Evolutionary conservation across 2,888 invertebrate species (phyloP).

Genomic region (Onchidella celtica): DNA sequence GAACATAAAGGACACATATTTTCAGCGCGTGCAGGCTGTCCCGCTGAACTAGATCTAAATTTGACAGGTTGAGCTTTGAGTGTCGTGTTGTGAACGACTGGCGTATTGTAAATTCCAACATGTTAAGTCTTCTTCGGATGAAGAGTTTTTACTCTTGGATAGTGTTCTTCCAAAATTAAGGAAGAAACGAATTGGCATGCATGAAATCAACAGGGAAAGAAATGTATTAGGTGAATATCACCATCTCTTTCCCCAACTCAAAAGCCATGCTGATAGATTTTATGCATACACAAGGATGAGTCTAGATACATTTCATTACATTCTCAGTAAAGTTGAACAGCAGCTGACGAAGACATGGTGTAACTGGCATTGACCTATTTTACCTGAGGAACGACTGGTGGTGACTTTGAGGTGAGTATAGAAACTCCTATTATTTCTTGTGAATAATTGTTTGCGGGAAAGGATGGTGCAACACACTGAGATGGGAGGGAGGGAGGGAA

Average conservation of each 20-base stretch:
- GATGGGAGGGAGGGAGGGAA: no score
- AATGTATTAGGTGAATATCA: slow-evolving; percentile 7
- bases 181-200: slow-evolving; percentile 17
- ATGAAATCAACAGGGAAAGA: slow-evolving; percentile 1
- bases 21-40: slow-evolving; percentile 1
- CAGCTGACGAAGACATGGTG: no score
- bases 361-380: no score
- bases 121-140: slow-evolving; percentile 17
- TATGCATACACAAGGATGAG: slow-evolving; percentile 20
- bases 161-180: slow-evolving; percentile 7
- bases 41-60: slow-evolving; percentile 10
- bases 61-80: slow-evolving; percentile 3
- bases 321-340: background rate
- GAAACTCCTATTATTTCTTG: no score
- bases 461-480: no score
- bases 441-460: no score
- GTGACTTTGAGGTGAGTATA: no score
- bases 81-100: background rate
- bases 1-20: background rate
- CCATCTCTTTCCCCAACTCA: slow-evolving; percentile 21
- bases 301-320: background rate
- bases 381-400: no score
- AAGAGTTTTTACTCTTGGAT: slow-evolving; percentile 17
- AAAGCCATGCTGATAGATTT: slow-evolving; percentile 28
- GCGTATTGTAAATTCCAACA: background rate